A percentile compares a stretch with the other conserved stretches of the same genome.
Conservation (phyloP, 2,113 vertebrate genomes). For the Pandion haliaetus region DNA sequence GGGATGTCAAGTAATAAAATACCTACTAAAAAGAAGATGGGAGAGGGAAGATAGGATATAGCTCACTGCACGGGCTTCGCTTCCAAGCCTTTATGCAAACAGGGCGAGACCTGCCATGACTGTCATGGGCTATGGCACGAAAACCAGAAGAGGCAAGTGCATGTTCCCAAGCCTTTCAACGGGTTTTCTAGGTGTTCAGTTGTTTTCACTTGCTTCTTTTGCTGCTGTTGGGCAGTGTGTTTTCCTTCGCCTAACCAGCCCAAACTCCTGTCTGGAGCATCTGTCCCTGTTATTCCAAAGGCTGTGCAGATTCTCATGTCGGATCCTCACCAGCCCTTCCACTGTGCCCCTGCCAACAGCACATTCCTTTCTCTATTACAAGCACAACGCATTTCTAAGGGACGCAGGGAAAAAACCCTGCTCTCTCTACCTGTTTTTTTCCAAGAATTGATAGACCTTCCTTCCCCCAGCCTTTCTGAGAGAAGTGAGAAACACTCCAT, state of each 20-base stretch:
- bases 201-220: neutral
- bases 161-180: neutral
- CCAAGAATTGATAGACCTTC: neutral
- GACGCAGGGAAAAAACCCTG: accelerated
- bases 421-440: neutral
- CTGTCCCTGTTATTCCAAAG: neutral
- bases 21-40: neutral
- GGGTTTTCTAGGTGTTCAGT: neutral
- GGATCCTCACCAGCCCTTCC: neutral
- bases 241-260: neutral
- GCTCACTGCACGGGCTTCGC: neutral
- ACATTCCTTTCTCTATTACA: slow-evolving; percentile 43
- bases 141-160: neutral
- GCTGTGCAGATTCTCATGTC: neutral
- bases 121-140: neutral
- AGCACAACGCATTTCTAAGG: neutral
- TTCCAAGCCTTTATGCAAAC: neutral
- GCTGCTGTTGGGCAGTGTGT: neutral
- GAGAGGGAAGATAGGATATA: neutral
- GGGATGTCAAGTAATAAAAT: neutral
- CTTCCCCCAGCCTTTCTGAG: neutral
- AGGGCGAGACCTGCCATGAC: neutral
- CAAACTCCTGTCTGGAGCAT: neutral
- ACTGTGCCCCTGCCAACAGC: neutral
- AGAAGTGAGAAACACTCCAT: neutral